These are phyloP conservation scores for Yponomeuta malinellus DNA, from an alignment of 2,888 invertebrate species.

Conservation along the genomic window DNA sequence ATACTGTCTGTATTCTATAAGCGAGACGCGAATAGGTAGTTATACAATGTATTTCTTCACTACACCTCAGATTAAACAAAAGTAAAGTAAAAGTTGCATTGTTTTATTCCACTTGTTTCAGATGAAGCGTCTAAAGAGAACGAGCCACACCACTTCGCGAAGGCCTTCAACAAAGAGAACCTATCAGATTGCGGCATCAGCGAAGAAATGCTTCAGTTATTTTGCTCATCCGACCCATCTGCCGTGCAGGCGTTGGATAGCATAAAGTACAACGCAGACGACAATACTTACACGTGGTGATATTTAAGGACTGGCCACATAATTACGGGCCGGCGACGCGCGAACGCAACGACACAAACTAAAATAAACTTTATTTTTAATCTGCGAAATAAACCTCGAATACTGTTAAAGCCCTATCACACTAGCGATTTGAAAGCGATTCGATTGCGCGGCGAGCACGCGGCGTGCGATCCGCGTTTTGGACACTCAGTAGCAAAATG, in stretches of 20 bases:
- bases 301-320: conserved; percentile 17
- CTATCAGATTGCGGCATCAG: conserved; percentile 90
- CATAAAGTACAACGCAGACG: conserved; percentile 78
- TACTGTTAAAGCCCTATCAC: too few relatives aligned
- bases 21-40: too few relatives aligned
- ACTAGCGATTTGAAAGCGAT: too few relatives aligned
- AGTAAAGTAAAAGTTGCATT: too few relatives aligned
- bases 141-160: conserved; percentile 66
- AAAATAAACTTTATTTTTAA: background rate
- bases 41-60: too few relatives aligned
- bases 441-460: too few relatives aligned
- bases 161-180: conserved; percentile 88
- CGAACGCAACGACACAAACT: background rate
- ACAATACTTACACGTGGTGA: conserved; percentile 74
- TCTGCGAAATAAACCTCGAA: too few relatives aligned
- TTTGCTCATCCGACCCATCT: conserved; percentile 77
- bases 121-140: conserved; percentile 68
- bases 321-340: background rate
- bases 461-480: too few relatives aligned
- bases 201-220: conserved; percentile 77
- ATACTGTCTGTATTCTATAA: too few relatives aligned
- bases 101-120: conserved; percentile 31
- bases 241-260: conserved; percentile 77
- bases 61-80: too few relatives aligned
- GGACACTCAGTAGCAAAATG: too few relatives aligned